Evolutionary conservation across 53 echinoderm and acorn worm species (phyloP), one percentile per base, ranked within the genome.

Genomic region (Pentamera pediparva): DNA sequence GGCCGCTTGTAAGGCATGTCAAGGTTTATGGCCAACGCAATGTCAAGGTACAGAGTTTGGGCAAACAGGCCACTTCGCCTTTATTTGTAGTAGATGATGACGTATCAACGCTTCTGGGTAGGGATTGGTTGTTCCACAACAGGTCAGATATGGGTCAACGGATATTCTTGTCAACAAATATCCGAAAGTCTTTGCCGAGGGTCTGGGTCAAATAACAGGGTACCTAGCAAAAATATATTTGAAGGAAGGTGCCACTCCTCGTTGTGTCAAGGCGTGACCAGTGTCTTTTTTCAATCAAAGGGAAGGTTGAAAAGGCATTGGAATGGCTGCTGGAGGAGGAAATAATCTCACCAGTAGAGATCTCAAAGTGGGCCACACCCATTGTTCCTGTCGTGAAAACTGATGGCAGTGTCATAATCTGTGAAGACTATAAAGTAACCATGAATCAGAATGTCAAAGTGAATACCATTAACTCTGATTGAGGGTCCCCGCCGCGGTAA

Each of bases 361-460:
- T 26, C 35, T 80, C 81, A 75, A 78, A 82, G 40, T 87, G 82
- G 82, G 82, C 83, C 7, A 56, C 78, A 3, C 82, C 82, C 36
- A 83, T 83, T 62, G 82, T 87, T 0, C 78, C 83, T 19, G 81
- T 87, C 3, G 40, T 78, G 1, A 87, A 83, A 35, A 43, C 60
- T 31, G 37, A 78, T 39, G 75, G 79, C 5, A 38, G 38, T 19
- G 75, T 87, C 13, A 55, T 69, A 3, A 83, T 87, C 3, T 83
- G 84, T 43, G 89, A 80, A 27, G 84, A 80, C 37, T 88, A 69
- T 27, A 87, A 87, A 30, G 67, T 67, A 10, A 88, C 83, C 35
- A 51, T 87, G 2, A 87, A 82, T 41, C 69, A 56, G 25, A 55
- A 54, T 28, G 37, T 78, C 6, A 71, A 78, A 36, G 33, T 78